Conservation (phyloP, 2,113 vertebrate species). For the Pygoscelis antarcticus region DNA sequence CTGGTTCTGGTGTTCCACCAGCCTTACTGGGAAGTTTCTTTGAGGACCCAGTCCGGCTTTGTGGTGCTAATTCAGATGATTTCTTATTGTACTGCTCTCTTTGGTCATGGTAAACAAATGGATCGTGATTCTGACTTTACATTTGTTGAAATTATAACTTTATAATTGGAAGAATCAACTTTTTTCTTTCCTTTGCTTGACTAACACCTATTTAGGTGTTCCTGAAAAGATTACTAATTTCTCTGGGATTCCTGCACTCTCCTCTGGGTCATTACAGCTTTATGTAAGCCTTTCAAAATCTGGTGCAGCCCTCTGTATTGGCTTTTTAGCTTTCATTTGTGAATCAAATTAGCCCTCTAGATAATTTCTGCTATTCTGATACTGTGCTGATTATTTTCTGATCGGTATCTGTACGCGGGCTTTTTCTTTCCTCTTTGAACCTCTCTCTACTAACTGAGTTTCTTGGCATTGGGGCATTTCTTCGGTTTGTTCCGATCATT, state of each 20-base stretch:
- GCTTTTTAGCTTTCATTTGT: not conserved
- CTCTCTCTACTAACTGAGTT: not conserved
- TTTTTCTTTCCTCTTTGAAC: not conserved
- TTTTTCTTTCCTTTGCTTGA: not conserved
- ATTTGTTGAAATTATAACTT: not conserved
- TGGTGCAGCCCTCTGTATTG: not conserved
- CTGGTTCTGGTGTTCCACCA: not conserved
- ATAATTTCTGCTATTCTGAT: not conserved
- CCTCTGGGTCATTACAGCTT: not conserved
- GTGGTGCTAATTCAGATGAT: accelerated
- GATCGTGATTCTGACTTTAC: not conserved
- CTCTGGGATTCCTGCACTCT: not conserved
- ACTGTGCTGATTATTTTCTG: not conserved
- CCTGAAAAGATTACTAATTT: not conserved
- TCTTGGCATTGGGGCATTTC: not conserved
- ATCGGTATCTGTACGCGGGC: not conserved
- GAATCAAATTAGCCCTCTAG: not conserved
- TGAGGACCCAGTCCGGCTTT: accelerated
- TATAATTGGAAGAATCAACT: not conserved
- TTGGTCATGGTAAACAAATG: accelerated
- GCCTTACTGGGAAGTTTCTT: not conserved
- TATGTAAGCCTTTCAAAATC: not conserved
- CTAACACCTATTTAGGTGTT: not conserved
- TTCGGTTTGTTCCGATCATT: not conserved
- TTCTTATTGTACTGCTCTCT: not conserved